phyloP scores from a whole-genome alignment of 2,113 vertebrate species.

The Grammomys surdaster region DNA sequence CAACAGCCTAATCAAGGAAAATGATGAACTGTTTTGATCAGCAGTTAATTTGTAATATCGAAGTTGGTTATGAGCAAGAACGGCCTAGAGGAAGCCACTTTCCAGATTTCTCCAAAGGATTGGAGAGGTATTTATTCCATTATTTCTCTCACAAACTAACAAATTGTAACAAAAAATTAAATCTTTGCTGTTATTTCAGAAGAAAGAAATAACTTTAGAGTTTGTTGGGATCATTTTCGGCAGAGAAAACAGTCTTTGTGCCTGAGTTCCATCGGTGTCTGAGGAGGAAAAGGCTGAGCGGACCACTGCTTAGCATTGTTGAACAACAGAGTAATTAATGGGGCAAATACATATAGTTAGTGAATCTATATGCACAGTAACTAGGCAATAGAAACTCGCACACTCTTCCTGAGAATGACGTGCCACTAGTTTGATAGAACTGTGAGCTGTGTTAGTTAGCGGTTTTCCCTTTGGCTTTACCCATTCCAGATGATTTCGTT shows the following conservation, averaged over 20 bases:
- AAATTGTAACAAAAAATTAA: conserved; percentile 75
- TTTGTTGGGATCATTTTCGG: conserved; percentile 73
- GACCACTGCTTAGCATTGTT: conserved; percentile 72
- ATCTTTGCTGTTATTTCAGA: conserved; percentile 75
- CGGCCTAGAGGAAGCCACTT: neutral
- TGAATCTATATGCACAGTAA: conserved; percentile 50
- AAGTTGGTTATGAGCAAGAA: conserved; percentile 45
- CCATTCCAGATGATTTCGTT: conserved; percentile 26
- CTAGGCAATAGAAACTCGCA: conserved; percentile 37
- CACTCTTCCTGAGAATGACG: conserved; percentile 34
- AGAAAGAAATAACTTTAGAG: conserved; percentile 75
- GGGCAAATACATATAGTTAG: conserved; percentile 62
- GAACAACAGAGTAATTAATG: conserved; percentile 75
- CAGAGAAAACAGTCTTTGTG: conserved; percentile 60
- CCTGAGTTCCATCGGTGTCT: conserved; percentile 65
- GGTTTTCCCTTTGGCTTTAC: neutral
- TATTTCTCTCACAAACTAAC: conserved; percentile 44
- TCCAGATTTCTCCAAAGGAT: conserved; percentile 44
- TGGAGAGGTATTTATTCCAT: conserved; percentile 49
- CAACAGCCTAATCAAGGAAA: conserved; percentile 74
- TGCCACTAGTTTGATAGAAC: neutral
- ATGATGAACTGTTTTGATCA: conserved; percentile 75
- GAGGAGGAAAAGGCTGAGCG: conserved; percentile 58
- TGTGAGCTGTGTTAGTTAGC: neutral
- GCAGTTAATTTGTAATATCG: conserved; percentile 64